These are phyloP conservation scores for Chascanopsetta lugubris DNA, from an alignment of 2,113 vertebrate genomes.

Conservation along the genomic window DNA sequence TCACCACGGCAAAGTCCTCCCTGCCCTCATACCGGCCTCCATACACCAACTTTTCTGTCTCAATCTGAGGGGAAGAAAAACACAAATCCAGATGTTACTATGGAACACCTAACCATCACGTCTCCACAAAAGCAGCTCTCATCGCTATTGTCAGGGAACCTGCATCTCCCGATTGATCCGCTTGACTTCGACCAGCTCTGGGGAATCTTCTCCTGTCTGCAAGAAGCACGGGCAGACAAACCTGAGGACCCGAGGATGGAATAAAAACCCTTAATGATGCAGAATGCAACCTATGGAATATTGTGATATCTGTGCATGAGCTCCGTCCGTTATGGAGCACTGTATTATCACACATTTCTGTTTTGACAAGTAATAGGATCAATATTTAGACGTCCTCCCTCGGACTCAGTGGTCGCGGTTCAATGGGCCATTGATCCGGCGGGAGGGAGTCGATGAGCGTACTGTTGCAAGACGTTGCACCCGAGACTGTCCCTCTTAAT, in stretches of 20 bases:
- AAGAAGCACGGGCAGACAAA: conserved; percentile 85
- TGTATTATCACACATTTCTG: not conserved
- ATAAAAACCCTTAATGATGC: not conserved
- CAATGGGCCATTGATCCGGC: not conserved
- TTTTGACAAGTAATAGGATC: not conserved
- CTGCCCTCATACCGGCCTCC: conserved; percentile 74
- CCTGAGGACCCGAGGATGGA: conserved; percentile 70
- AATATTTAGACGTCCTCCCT: not conserved
- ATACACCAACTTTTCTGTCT: conserved; percentile 73
- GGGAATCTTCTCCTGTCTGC: conserved; percentile 76
- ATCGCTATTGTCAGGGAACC: conserved; percentile 71
- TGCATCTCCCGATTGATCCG: conserved; percentile 88
- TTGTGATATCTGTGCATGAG: not conserved
- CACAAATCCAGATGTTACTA: not conserved
- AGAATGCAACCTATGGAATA: not conserved
- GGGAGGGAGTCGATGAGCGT: conserved; percentile 42
- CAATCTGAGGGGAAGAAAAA: conserved; percentile 55
- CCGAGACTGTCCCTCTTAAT: conserved; percentile 75
- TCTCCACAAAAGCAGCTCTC: not conserved
- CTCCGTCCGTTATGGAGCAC: conserved; percentile 3
- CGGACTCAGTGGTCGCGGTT: conserved; percentile 7
- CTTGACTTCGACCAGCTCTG: conserved; percentile 83
- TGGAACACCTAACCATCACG: not conserved
- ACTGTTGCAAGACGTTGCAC: conserved; percentile 80
- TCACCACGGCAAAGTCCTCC: conserved; percentile 87